Base-by-base conservation (phyloP, 1,140 invertebrate genomes). In the Spodoptera frugiperda region DNA sequence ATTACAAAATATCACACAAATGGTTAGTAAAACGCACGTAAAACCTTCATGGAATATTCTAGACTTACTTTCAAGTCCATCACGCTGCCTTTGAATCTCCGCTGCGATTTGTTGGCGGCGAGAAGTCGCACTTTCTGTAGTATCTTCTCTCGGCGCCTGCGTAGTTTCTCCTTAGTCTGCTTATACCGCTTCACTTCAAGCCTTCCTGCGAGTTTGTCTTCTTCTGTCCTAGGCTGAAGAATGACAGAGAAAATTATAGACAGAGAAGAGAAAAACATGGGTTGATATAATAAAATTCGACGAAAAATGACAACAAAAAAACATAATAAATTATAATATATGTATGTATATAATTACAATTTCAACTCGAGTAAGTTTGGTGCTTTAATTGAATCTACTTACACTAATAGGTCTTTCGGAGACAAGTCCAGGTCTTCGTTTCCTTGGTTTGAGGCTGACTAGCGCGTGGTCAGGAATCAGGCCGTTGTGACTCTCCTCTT, bases 151-250 rank as follows among this genome's bases (percentile, higher is more conserved):
- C 97, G 97, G 39, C 97, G 95, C 1, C 96, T 94, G 3, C 96
- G 95, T 51, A 97, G 88, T 86, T 97, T 97, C 83, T 97, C 97
- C 85, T 97, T 97, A n/a, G 96, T 97, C 79, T 97, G 96, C 84
- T 96, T 96, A 86, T 97, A 97, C 15, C 95, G 93, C 78, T 95
- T 95, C 33, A 95, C 88, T 78, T 96, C 95, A 74, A 96, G 94
- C 87, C 96, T 96, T 54, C 96, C 96, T 77, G 96, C 96, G 17
- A 96, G 73, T 57, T 96, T 96, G 89, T 97, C 97, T 85, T 97
- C 96, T 84, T 97, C 97, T 4, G 96, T 95, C n/a, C 97, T 94
- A 0, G 97, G 97, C 96, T 97, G 55, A 1, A 17, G 4, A 17
- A 11, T 25, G 55, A 21, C 17, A 61, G 0, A 77, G 30, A 11